A percentile compares a stretch with the other conserved stretches of the same genome.
These are phyloP conservation scores for Halcyon senegalensis DNA, from an alignment of 2,113 vertebrate species.

Conservation along the genomic window DNA sequence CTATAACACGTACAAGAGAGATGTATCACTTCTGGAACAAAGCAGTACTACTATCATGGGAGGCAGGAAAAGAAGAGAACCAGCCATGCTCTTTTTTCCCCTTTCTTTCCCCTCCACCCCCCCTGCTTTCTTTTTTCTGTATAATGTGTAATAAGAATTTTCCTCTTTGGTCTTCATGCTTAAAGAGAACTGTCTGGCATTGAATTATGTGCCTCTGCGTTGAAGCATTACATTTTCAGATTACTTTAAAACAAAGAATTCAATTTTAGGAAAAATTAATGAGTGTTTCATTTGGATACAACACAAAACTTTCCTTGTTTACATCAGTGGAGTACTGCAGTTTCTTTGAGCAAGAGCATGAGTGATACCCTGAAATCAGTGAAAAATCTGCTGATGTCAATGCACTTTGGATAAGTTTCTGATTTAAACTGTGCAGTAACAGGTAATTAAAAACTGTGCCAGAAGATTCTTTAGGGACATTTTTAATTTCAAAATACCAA, in stretches of 20 bases:
- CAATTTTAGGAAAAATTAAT: not conserved
- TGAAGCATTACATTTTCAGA: not conserved
- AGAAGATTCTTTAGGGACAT: not conserved
- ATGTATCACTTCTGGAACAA: not conserved
- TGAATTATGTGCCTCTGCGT: not conserved
- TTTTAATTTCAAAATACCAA: not conserved
- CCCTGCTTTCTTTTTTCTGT: not conserved
- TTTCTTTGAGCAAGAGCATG: not conserved
- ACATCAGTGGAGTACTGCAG: too few relatives aligned
- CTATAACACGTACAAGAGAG: not conserved
- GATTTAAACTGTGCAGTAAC: not conserved
- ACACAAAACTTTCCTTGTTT: not conserved
- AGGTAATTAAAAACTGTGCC: not conserved
- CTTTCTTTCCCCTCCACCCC: rapidly evolving
- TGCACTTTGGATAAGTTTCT: not conserved
- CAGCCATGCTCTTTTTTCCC: not conserved
- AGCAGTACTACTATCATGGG: not conserved
- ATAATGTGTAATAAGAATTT: not conserved
- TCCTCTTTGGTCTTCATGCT: not conserved
- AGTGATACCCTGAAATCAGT: not conserved
- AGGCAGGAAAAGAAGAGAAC: not conserved
- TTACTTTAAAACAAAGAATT: not conserved
- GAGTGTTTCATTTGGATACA: not conserved
- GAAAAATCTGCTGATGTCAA: not conserved
- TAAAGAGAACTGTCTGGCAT: not conserved